These are phyloP conservation scores for Lampropteryx suffumata DNA, from an alignment of 2,888 invertebrate species.

Conservation along the genomic window DNA sequence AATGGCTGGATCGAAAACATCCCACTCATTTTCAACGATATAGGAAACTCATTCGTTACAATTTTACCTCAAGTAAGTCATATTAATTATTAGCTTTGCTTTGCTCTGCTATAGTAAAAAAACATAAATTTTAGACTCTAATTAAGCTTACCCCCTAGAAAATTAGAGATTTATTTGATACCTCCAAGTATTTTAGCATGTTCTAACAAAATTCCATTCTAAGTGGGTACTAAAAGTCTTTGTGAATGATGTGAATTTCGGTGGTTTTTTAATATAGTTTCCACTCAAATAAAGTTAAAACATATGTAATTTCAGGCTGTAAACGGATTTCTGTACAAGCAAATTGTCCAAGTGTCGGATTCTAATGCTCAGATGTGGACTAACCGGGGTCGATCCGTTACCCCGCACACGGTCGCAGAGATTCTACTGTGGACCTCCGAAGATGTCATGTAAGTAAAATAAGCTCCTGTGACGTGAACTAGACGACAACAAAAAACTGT, in stretches of 20 bases:
- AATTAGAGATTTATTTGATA: too few relatives aligned
- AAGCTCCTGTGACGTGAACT: too few relatives aligned
- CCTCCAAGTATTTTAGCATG: too few relatives aligned
- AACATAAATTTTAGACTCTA: too few relatives aligned
- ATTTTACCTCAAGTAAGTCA: constrained; percentile 85
- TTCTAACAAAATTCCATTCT: too few relatives aligned
- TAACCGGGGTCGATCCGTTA: constrained; percentile 58
- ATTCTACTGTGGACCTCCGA: constrained; percentile 88
- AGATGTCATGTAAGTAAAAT: constrained; percentile 84
- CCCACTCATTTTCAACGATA: constrained; percentile 86
- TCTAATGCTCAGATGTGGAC: constrained; percentile 52
- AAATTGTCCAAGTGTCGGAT: constrained; percentile 83
- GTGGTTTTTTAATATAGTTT: too few relatives aligned
- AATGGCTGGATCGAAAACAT: constrained; percentile 93
- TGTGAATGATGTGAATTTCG: too few relatives aligned
- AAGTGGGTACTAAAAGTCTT: too few relatives aligned
- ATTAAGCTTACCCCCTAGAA: too few relatives aligned
- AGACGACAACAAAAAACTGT: too few relatives aligned
- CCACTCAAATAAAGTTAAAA: background rate
- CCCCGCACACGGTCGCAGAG: constrained; percentile 85
- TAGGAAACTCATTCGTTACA: constrained; percentile 87
- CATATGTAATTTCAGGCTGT: constrained; percentile 68
- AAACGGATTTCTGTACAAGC: constrained; percentile 83
- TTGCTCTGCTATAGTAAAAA: too few relatives aligned
- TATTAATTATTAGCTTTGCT: too few relatives aligned